Base-by-base conservation (phyloP, 1,140 invertebrate species). In the Physella acuta region DNA sequence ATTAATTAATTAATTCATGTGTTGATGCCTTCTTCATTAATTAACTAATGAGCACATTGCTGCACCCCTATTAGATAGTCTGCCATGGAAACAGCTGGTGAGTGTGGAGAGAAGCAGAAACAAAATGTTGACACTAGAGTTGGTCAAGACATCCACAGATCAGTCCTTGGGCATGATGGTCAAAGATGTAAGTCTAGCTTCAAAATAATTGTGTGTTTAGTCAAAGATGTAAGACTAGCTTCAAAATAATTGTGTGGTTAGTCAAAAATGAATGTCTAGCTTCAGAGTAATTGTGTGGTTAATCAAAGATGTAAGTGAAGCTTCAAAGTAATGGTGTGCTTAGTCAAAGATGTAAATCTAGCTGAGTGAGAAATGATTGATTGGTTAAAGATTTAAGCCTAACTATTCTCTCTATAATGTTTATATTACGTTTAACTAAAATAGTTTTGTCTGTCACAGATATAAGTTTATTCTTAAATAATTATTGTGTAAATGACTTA, bases 221-320 rank as follows among this genome's bases (percentile, higher is more conserved):
- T 68, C 5, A 68, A 68, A 39, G 66, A 68, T 60, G 66, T 68
- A 31, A 68, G 66, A 49, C 11, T 30, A 55, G 5, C 11, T 55
- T 11, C 11, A 5, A 60, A 31, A 60, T 31, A n/a, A 63, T 5
- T 30, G n/a, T n/a, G n/a, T n/a, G n/a, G n/a, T n/a, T 34, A 20
- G 55, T 68, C 5, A 68, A 68, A 39, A 56, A 68, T 60, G 66
- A 59, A 31, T 59, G 66, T 60, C 11, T 30, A 55, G 5, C 11
- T 55, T 11, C 11, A 5, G 33, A 31, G 33, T 31, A n/a, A 63
- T 5, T 30, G n/a, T n/a, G n/a, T n/a, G n/a, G n/a, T n/a, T 34
- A 20, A 37, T 68, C 5, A 68, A 68, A 39, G 66, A 68, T 60
- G 66, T 68, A 31, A 68, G 66, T 60, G 4, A 8, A 55, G 5